Conservation (phyloP, 2,797 vertebrate genomes). For the Cryptoprocta ferox region DNA sequence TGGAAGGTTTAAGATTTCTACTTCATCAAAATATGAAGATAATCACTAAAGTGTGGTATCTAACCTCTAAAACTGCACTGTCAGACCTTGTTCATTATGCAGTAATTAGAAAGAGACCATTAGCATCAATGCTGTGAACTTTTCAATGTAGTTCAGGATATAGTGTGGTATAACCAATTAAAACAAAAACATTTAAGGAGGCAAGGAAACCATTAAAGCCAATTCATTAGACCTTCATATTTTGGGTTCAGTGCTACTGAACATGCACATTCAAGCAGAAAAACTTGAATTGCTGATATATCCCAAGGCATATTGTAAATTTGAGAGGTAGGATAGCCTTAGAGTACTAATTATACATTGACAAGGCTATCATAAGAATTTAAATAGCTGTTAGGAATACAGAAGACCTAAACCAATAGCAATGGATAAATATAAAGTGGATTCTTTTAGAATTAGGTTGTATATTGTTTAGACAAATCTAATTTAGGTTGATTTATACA, state of each 20-base stretch:
- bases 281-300: constrained; percentile 83
- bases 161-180: constrained; percentile 87
- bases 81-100: constrained; percentile 87
- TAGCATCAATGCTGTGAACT: constrained; percentile 87
- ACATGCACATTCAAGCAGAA: constrained; percentile 86
- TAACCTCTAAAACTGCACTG: constrained; percentile 86
- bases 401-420: constrained; percentile 76
- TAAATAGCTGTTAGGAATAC: constrained; percentile 79
- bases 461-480: constrained; percentile 72
- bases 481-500: neutral
- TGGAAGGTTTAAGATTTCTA: neutral
- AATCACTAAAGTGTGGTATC: constrained; percentile 83
- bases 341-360: constrained; percentile 82
- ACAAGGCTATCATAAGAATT: constrained; percentile 82
- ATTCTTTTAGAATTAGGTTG: constrained; percentile 79
- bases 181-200: constrained; percentile 88
- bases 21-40: constrained; percentile 77
- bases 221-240: constrained; percentile 88
- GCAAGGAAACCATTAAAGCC: constrained; percentile 87
- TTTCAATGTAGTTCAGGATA: constrained; percentile 87
- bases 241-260: constrained; percentile 86
- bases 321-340: constrained; percentile 78
- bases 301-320: constrained; percentile 82
- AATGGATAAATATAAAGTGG: constrained; percentile 73
- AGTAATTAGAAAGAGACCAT: constrained; percentile 88